Evolutionary conservation across 2,113 vertebrate genomes (phyloP).

Genomic region (Microcebus tavaratra): DNA sequence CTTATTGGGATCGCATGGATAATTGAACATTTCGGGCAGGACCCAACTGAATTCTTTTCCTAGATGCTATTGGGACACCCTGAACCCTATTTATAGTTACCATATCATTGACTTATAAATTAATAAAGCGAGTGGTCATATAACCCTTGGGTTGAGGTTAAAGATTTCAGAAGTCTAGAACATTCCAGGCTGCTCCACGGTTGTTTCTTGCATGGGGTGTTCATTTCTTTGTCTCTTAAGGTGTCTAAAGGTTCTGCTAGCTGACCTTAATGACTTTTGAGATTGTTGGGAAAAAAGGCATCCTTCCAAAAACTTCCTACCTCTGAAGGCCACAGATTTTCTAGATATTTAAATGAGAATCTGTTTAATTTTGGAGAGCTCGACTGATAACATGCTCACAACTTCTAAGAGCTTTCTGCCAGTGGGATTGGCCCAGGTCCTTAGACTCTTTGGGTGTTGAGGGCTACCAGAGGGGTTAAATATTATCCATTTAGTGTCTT

Average conservation of each 20-base stretch:
- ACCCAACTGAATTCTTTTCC: neutral
- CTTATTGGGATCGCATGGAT: neutral
- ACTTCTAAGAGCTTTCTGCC: neutral
- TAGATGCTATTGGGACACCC: neutral
- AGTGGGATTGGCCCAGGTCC: neutral
- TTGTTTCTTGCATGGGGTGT: neutral
- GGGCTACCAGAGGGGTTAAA: neutral
- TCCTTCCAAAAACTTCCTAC: neutral
- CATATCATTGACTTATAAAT: neutral
- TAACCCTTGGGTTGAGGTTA: neutral
- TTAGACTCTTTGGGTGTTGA: neutral
- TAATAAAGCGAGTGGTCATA: neutral
- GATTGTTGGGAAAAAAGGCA: constrained; percentile 8
- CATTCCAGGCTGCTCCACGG: neutral
- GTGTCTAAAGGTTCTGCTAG: neutral
- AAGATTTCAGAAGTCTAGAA: neutral
- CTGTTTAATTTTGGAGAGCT: neutral
- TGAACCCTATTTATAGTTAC: neutral
- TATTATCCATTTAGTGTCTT: neutral
- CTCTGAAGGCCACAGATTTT: neutral
- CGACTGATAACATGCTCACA: neutral
- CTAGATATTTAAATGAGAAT: neutral
- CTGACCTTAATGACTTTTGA: neutral
- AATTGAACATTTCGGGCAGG: neutral
- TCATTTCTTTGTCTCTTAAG: constrained; percentile 19